Evolutionary conservation across 2,113 vertebrate genomes (phyloP), one percentile per base, ranked within the genome.

Genomic region (Psephotus haematonotus): DNA sequence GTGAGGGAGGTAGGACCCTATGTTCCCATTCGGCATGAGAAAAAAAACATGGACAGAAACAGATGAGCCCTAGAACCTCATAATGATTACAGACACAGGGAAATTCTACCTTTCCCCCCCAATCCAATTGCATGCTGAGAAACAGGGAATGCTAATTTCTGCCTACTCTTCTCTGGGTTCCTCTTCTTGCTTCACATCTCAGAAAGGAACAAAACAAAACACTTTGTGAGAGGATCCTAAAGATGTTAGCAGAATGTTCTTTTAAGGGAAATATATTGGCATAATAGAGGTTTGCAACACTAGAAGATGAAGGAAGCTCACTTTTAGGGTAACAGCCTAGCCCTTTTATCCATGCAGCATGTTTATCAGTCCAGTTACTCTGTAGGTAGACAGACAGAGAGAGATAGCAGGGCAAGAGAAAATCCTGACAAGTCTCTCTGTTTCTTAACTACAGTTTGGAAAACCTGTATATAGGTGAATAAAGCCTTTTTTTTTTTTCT

Each of bases 1-100:
- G 72, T 78, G 74, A 85, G 82, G 59, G 72, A 94, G 78, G 86
- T 44, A 52, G 31, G 43, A 81, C 90, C 90, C 82, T 94, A 94
- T 94, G 91, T 92, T 96, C 76, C 9, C 49, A 22, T 88, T 90
- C 52, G 59, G 47, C 43, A 44, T 28, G 46, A 84, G 87, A 85
- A 93, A 90, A 57, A 33, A 59, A 18, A 7, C 41, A 50, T 9
- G 80, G 95, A 55, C 47, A 90, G 84, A 93, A 97, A 94, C 1
- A 80, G 93, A 85, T 15, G 47, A 95, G 63, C 62, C 59, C 49
- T 43, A 55, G 68, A 95, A 39, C 25, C 43, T 72, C 25, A 49
- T 10, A 23, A 59, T 11, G n/a, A 68, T 76, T 82, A 41, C 19
- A 82, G 69, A 57, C 23, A 25, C 52, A 91, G 64, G 86, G 68